phyloP scores from a whole-genome alignment of 1,140 invertebrate genomes.

The Brachionus rubens region DNA sequence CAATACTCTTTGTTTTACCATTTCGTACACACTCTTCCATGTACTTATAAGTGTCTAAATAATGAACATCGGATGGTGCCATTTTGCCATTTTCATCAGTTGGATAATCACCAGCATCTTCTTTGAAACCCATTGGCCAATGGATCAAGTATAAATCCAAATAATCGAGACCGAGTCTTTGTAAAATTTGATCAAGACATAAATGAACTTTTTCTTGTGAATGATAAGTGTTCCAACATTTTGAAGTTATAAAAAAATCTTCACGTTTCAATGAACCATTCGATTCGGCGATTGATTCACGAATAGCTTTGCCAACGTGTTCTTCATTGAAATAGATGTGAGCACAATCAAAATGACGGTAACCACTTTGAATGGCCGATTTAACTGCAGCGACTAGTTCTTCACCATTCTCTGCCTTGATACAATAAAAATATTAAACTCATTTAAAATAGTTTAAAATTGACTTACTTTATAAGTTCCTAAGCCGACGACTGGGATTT shows the following conservation, averaged over 20 bases:
- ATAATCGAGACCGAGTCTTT: constrained; percentile 56
- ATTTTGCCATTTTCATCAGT: constrained; percentile 53
- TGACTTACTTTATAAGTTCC: constrained; percentile 26
- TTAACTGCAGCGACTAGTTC: constrained; percentile 40
- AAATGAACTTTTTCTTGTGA: constrained; percentile 28
- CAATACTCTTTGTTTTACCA: constrained; percentile 52
- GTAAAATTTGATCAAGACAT: constrained; percentile 50
- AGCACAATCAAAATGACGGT: constrained; percentile 46
- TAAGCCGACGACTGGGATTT: constrained; percentile 9
- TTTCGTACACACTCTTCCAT: constrained; percentile 45
- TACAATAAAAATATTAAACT: neutral
- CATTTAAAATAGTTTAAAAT: neutral
- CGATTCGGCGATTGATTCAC: constrained; percentile 27
- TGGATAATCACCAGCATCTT: constrained; percentile 57
- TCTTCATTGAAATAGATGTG: constrained; percentile 41
- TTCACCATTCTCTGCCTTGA: constrained; percentile 31
- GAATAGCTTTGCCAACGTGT: constrained; percentile 38
- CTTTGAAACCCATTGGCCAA: constrained; percentile 55
- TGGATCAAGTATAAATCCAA: constrained; percentile 56
- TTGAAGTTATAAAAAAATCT: constrained; percentile 45
- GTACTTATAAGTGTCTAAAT: constrained; percentile 35
- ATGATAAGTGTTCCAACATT: constrained; percentile 37
- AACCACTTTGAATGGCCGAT: constrained; percentile 29
- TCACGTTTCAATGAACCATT: constrained; percentile 15
- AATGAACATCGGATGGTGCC: constrained; percentile 48